Percentiles rank a stretch among this genome's conserved stretches.
These are phyloP conservation scores for Drosophila santomea DNA, from an alignment of 1,140 invertebrate species.

Conservation along the genomic window DNA sequence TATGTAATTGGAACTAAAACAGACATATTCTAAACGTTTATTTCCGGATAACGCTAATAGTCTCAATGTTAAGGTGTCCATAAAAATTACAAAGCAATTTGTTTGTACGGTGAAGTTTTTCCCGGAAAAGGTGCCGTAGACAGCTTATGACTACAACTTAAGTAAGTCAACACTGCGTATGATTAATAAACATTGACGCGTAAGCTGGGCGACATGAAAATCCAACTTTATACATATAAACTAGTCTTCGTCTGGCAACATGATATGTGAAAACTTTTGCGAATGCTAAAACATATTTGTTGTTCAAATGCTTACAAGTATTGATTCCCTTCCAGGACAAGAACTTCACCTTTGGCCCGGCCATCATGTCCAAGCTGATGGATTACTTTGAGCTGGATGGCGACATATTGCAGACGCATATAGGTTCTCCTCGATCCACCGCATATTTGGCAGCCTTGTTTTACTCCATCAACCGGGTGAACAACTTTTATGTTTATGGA, in stretches of 20 bases:
- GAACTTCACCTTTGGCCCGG: constrained; percentile 90
- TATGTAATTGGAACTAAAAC: not conserved
- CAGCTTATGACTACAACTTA: constrained; percentile 1
- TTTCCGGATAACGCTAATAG: too few relatives aligned
- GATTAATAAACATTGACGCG: not conserved
- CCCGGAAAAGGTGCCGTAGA: not conserved
- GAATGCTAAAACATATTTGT: not conserved
- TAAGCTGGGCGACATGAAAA: not conserved
- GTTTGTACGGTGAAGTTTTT: not conserved
- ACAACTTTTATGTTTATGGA: constrained; percentile 87
- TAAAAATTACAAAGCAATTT: not conserved
- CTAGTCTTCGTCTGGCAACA: not conserved
- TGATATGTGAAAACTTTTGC: not conserved
- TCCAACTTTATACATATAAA: not conserved
- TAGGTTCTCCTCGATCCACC: constrained; percentile 90
- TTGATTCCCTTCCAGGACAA: constrained; percentile 86
- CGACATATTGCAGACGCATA: constrained; percentile 90
- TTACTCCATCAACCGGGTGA: constrained; percentile 87
- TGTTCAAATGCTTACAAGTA: not conserved
- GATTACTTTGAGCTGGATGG: constrained; percentile 87
- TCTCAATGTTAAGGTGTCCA: not conserved
- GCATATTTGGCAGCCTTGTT: constrained; percentile 90
- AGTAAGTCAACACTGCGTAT: not conserved
- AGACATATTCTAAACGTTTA: not conserved
- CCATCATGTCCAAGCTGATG: constrained; percentile 88